Evolutionary conservation across 2,888 invertebrate species (phyloP).

Genomic region (Polymixis lichenea): DNA sequence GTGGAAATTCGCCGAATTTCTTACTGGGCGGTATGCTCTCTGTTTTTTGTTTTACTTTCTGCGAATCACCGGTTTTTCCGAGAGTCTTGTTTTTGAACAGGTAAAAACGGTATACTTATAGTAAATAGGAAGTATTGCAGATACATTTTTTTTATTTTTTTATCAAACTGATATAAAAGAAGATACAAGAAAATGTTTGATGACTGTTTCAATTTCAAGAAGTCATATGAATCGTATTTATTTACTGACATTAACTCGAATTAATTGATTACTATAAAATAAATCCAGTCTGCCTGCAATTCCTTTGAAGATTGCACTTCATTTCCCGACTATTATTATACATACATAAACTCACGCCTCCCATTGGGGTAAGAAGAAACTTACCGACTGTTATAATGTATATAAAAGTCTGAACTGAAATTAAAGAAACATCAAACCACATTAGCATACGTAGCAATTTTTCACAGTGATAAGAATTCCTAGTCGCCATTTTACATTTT

Average conservation of each 20-base stretch:
- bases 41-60: slow-evolving; percentile 7
- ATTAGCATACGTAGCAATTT: slow-evolving; percentile 53
- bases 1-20: slow-evolving; percentile 41
- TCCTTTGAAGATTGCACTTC: background rate
- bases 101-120: background rate
- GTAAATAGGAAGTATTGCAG: background rate
- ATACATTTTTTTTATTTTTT: background rate
- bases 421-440: slow-evolving; percentile 12
- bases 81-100: background rate
- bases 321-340: background rate
- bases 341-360: too few species aligned
- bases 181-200: background rate
- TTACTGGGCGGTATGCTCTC: background rate
- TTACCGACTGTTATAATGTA: too few species aligned
- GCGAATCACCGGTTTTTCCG: background rate
- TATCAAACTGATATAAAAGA: background rate
- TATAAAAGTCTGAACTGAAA: background rate
- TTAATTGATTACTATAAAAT: background rate
- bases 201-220: background rate
- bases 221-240: background rate
- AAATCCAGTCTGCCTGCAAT: background rate
- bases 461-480: slow-evolving; percentile 64
- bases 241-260: background rate
- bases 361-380: too few species aligned
- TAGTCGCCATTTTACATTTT: slow-evolving; percentile 49